Evolutionary conservation across 2,888 invertebrate species (phyloP), one percentile per base, ranked within the genome.

Genomic region (Scaptomyza tumidula): DNA sequence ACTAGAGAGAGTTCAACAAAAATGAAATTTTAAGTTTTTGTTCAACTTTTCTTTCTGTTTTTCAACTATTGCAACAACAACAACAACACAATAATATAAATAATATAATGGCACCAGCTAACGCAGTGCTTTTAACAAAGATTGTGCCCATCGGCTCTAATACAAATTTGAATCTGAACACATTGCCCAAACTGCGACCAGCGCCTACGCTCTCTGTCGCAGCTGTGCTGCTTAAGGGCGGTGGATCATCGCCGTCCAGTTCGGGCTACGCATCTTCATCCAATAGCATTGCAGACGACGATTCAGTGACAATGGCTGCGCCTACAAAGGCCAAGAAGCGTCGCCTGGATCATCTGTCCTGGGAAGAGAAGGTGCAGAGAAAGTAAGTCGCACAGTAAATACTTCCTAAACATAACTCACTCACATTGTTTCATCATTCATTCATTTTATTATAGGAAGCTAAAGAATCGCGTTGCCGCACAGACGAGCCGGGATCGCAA

Each of bases 401-500:
- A 24, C 24, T 3, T 3, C 24, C 24, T 0, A 24, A 24, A 24
- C 24, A 24, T 24, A 24, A 5, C 24, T 24, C 24, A 24, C 24
- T 4, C 24, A 24, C 24, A 2, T 24, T 24, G 5, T 24, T 24
- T 24, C 24, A n/a, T n/a, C n/a, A n/a, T n/a, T n/a, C n/a, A n/a
- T 4, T 24, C 3, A 24, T 24, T 24, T 2, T 24, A 2, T 24
- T 24, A 19, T 3, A 24, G 98, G 91, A 98, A 98, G 93, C 91
- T 98, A 85, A 98, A 98, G 92, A 99, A 99, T 91, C 94, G 99
- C 78, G 98, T 99, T 29, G 99, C 99, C 35, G 99, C 99, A 3
- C 99, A 99, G 93, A 98, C 97, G 50, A 99, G 99, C 0, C 95
- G 99, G 58, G 99, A 99, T 92, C 94, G 98, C 46, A 99, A 99